These are phyloP conservation scores for Ditylenchus weischeri DNA, from an alignment of 2,888 invertebrate genomes.

Conservation along the genomic window DNA sequence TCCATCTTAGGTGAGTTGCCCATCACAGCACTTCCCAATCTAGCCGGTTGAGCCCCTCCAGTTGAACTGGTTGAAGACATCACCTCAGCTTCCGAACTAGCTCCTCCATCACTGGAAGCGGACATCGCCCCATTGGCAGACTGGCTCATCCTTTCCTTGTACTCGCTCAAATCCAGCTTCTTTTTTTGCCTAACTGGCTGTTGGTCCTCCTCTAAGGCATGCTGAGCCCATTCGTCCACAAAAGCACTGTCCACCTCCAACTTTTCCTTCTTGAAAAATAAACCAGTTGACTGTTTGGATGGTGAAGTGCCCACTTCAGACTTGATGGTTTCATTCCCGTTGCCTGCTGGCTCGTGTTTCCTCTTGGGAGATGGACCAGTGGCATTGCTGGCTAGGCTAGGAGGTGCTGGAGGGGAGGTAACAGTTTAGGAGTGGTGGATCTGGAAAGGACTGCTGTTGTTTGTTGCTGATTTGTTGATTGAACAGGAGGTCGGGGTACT, in stretches of 20 bases:
- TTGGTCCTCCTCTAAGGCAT: neutral
- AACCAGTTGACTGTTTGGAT: too few species aligned
- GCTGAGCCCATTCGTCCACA: conserved; percentile 1
- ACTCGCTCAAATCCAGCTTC: conserved; percentile 17
- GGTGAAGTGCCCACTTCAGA: conserved; percentile 1
- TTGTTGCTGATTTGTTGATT: neutral
- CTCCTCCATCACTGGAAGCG: neutral
- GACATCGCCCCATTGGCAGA: neutral
- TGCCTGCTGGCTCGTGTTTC: conserved; percentile 2
- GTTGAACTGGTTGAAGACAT: neutral
- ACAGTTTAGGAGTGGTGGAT: conserved; percentile 10
- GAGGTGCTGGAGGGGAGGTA: conserved; percentile 22
- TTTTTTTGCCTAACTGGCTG: conserved; percentile 12
- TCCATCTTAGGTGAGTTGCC: neutral
- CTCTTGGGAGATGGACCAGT: conserved; percentile 12
- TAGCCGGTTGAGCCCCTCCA: neutral
- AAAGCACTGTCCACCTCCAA: too few species aligned
- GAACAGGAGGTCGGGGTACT: neutral
- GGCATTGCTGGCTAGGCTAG: neutral
- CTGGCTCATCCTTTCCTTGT: conserved; percentile 5
- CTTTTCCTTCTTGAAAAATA: too few species aligned
- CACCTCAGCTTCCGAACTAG: neutral
- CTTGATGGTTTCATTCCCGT: neutral
- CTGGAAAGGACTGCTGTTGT: neutral
- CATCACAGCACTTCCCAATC: neutral